Conservation (phyloP, 1,140 invertebrate genomes). For the Phocides pigmalion region DNA sequence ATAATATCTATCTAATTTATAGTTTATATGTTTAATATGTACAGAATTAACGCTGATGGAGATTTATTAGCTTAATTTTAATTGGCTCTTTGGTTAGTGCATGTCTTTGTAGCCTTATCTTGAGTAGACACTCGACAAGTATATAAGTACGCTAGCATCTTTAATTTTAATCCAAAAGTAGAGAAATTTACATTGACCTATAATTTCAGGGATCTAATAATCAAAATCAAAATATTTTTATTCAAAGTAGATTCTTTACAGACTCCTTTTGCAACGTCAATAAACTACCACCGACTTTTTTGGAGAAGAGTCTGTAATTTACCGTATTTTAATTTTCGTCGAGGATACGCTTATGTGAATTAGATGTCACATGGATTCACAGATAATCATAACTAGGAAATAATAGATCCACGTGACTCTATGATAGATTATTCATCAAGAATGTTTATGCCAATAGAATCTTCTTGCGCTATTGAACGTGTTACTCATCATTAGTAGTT, state of each 20-base stretch:
- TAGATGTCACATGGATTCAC: background rate
- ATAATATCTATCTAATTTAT: no score
- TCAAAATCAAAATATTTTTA: no score
- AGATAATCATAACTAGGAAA: background rate
- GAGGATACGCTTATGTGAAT: background rate
- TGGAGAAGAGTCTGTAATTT: no score
- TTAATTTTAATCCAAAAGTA: background rate
- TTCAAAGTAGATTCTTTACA: no score
- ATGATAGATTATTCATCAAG: background rate
- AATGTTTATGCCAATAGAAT: background rate
- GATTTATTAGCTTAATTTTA: constrained; percentile 1
- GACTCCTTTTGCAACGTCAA: no score
- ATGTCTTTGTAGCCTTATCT: constrained; percentile 13
- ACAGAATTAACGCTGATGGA: background rate
- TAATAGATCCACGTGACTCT: background rate
- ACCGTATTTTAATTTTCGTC: background rate
- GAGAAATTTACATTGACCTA: no score
- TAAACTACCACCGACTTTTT: no score
- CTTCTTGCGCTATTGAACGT: background rate
- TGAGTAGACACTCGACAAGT: constrained; percentile 24
- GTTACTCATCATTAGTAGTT: background rate
- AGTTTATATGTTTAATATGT: no score
- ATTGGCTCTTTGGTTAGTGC: constrained; percentile 16
- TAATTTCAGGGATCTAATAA: no score
- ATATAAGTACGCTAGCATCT: no score